Base-by-base conservation (phyloP, 1,140 invertebrate species). In the Halesus radiatus region DNA sequence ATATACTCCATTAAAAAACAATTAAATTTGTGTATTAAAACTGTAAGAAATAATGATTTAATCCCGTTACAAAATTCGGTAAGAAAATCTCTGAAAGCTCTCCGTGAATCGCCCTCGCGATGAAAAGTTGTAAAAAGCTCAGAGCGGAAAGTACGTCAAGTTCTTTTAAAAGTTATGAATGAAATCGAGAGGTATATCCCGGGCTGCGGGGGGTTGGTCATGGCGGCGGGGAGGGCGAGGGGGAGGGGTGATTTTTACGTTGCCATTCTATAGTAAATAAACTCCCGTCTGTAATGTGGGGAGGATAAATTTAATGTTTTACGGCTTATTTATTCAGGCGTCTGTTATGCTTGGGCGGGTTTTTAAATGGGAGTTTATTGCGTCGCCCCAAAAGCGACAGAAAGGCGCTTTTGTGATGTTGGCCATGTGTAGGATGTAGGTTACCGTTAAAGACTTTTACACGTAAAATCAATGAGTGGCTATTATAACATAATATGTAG, bases 161-260 rank as follows among this genome's bases (percentile, higher is more conserved):
- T 76, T 68, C 78, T 82, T 82, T 82, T 80, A 82, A 82, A 82
- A 82, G 81, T 82, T 82, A 82, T 82, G 81, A 82, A 82, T 82
- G 81, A 82, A 82, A 82, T 78, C 56, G 74, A 79, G 64, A 64
- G 81, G 73, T 56, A 50, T 29, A n/a, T 73, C 50, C 58, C 56
- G 70, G 56, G 37, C 37, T 50, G 68, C 37, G 60, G 68, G 29
- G 26, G 45, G 50, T n/a, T 20, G 64, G 78, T 6, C 60, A 54
- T 68, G 29, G 73, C n/a, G 32, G 60, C 1, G 23, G 1, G 79
- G 58, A 60, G 6, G 50, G 32, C 77, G 15, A 45, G 22, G 15
- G 70, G 8, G 53, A 45, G 58, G 26, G 74, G 77, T 23, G 81
- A 53, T 60, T 70, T 70, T 70, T 70, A 70, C 66, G 66, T 70